Evolutionary conservation across 2,113 vertebrate species (phyloP), one percentile per base, ranked within the genome.

Genomic region (Thomomys bottae): DNA sequence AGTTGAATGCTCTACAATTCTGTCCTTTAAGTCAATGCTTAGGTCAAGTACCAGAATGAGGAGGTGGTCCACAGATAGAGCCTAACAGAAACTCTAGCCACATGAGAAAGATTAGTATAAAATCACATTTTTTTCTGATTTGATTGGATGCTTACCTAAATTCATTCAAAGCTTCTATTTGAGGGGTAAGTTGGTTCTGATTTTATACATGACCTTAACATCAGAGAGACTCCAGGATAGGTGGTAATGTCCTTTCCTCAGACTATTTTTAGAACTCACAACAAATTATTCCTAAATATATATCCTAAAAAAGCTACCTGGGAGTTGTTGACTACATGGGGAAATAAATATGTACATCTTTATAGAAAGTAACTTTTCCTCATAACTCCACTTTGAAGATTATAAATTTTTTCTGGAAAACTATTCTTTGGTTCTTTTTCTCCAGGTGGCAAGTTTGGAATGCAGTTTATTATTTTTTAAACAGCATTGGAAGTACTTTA

Each of bases 181-280:
- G 84, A 85, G 42, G 88, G 40, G 67, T 28, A 90, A 20, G 68
- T 38, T 45, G 6, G 0, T 93, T 94, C 70, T 72, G 70, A 83
- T 91, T 96, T 95, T 89, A 95, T 87, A 95, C 64, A 71, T 93
- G 95, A 96, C 96, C 97, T 97, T 96, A 97, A 78, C 81, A 79
- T 84, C 86, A 94, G 82, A 68, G 83, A 96, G 82, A 18, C 95
- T 97, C 68, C 82, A 95, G 95, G 91, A 89, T 94, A 88, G 94
- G 94, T 94, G 94, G 94, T 92, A 94, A 38, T 88, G 85, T 93
- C 93, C 92, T 97, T 94, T 92, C 72, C 40, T 97, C 95, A 90
- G 92, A 96, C 92, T 98, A 96, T 97, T 98, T 96, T 98, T 98
- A 97, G 97, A 95, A 96, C 95, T 93, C 96, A 79, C 82, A 97